These are phyloP conservation scores for Bos indicus DNA, from an alignment of 2,113 vertebrate species.

Conservation along the genomic window DNA sequence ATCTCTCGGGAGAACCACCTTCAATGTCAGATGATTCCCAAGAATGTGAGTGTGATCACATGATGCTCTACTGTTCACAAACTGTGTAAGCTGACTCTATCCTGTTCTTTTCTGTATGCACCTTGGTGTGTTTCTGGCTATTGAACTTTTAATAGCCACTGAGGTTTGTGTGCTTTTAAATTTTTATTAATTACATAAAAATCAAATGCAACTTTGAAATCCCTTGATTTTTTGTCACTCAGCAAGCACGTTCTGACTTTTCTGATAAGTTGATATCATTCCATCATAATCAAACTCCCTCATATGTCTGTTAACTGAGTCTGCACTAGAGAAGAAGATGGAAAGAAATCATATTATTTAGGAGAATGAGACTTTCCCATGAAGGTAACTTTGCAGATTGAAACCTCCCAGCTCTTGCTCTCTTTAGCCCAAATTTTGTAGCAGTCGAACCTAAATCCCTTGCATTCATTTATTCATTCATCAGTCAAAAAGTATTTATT, in stretches of 20 bases:
- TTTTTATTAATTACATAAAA: slow-evolving; percentile 60
- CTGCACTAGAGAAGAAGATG: not conserved
- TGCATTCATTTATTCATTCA: not conserved
- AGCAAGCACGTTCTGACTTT: slow-evolving; percentile 31
- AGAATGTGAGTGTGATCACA: slow-evolving; percentile 53
- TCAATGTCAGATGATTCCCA: slow-evolving; percentile 53
- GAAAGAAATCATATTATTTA: not conserved
- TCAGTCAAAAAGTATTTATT: not conserved
- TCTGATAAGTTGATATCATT: slow-evolving; percentile 35
- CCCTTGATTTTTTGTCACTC: slow-evolving; percentile 57
- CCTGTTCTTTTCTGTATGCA: not conserved
- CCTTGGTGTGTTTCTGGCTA: slow-evolving; percentile 11
- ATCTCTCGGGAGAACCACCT: slow-evolving; percentile 72
- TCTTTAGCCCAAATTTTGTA: not conserved
- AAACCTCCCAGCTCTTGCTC: not conserved
- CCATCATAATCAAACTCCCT: slow-evolving; percentile 2
- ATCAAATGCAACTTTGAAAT: slow-evolving; percentile 52
- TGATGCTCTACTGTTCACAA: slow-evolving; percentile 35
- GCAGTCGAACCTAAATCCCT: not conserved
- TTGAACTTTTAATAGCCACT: not conserved
- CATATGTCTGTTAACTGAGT: not conserved
- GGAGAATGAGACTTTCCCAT: not conserved
- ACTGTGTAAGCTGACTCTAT: slow-evolving; percentile 51
- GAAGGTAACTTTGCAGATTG: slow-evolving; percentile 16
- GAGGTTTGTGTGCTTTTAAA: slow-evolving; percentile 15